Base-by-base conservation (phyloP, 2,888 invertebrate genomes). In the Drosophila infuscata region DNA sequence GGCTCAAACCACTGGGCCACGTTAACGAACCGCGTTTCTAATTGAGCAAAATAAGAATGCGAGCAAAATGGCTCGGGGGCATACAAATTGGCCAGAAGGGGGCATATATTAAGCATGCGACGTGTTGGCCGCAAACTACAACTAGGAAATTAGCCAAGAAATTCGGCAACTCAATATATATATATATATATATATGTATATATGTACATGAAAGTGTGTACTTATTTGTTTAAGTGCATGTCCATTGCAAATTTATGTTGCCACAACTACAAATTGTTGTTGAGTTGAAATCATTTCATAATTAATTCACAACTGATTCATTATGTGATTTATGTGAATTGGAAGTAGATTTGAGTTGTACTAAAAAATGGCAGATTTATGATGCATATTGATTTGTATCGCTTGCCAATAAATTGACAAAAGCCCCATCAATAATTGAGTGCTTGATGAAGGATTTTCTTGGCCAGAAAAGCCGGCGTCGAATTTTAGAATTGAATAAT, bases 31-130 rank as follows among this genome's bases (percentile, higher is more conserved):
- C 57, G 66, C 46, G 36, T 58, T 62, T 63, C 66, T 83, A 86
- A 82, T 83, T 74, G 71, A 72, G 58, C 71, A 49, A 68, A 82
- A 60, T 62, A 43, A 74, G 64, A 76, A 78, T 60, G 46, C 56
- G 64, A 76, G 63, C 76, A 54, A 41, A 46, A 36, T n/a, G 30
- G 8, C 32, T 17, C n/a, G 15, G 32, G 30, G 35, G 63, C 70
- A 75, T 75, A 64, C 51, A 56, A 75, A 69, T 75, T 54, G 75
- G 17, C 38, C 29, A 20, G 56, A 36, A 17, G 36, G 15, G 7
- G 36, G 36, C 25, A 15, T 29, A 43, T 46, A 46, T 75, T 65
- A 70, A 53, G 67, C 43, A 78, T 78, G 67, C 76, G 74, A 48
- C 48, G 59, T 43, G 67, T 76, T 25, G 43, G 71, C 61, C 35